phyloP scores from a whole-genome alignment of 2,797 vertebrate species.

The Pseudochirops corinnae region DNA sequence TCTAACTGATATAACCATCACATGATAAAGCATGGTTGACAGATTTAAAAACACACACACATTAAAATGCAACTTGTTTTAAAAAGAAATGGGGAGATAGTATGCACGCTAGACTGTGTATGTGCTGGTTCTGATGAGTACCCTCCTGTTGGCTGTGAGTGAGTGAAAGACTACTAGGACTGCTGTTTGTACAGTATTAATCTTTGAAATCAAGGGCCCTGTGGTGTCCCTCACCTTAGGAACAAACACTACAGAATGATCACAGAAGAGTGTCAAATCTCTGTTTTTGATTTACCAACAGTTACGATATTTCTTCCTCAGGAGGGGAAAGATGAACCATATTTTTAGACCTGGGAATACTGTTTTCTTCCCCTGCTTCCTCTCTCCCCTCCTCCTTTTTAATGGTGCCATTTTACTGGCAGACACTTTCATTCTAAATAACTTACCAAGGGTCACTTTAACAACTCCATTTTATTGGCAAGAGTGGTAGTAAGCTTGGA shows the following conservation, averaged over 20 bases:
- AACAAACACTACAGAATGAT: conserved; percentile 86
- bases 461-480: conserved; percentile 45
- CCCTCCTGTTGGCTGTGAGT: conserved; percentile 92
- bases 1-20: conserved; percentile 65
- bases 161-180: conserved; percentile 90
- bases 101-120: conserved; percentile 75
- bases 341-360: conserved; percentile 65
- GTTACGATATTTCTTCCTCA: conserved; percentile 80
- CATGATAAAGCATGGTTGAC: conserved; percentile 64
- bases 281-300: conserved; percentile 83
- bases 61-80: conserved; percentile 80
- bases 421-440: conserved; percentile 71
- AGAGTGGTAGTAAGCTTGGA: conserved; percentile 63
- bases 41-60: conserved; percentile 56
- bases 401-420: conserved; percentile 73
- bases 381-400: conserved; percentile 43
- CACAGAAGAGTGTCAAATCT: conserved; percentile 85
- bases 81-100: conserved; percentile 82
- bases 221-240: conserved; percentile 87
- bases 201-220: conserved; percentile 93
- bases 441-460: conserved; percentile 59
- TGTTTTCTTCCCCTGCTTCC: conserved; percentile 43
- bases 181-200: conserved; percentile 91
- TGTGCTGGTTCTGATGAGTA: conserved; percentile 92
- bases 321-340: conserved; percentile 77